Evolutionary conservation across 1,140 invertebrate species (phyloP), one percentile per base, ranked within the genome.

Genomic region (Lepeophtheirus salmonis): DNA sequence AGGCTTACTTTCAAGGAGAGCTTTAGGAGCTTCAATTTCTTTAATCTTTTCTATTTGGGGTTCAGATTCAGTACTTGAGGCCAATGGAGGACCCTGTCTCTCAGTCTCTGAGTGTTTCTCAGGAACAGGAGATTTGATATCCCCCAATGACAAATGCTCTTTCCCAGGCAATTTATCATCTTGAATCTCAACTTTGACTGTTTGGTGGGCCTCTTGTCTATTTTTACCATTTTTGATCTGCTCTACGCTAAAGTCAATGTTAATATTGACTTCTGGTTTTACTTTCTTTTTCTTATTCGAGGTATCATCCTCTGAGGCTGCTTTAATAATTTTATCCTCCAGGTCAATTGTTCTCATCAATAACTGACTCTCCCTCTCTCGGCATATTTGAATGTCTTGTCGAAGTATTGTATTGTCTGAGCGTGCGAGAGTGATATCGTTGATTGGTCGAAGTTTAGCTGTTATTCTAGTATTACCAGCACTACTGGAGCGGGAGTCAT

Each of bases 371-470:
- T 57, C 55, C n/a, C 55, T 1, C 16, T 57, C 55, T 17, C 55
- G 20, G 22, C 26, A 57, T 30, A 57, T 25, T 21, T 57, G 55
- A 10, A 57, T 26, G 26, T 57, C 55, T 48, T 57, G 55, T 1
- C 55, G 22, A 14, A 57, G 26, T 16, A 57, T 57, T 23, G 26
- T 30, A 17, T 57, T 57, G 25, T 57, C 55, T 4, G 55, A 57
- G n/a, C 55, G 23, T 2, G 55, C 55, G 14, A 57, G 30, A 6
- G 30, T 41, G 30, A 41, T 41, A 41, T 41, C 30, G n/a, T n/a
- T 41, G 30, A 41, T 41, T 6, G 30, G 30, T n/a, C 30, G 30
- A 41, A 41, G 30, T 41, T 41, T 41, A n/a, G 30, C 30, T 41
- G 30, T 41, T 41, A 41, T 41, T 41, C 30, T 6, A 41, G 30